phyloP scores from a whole-genome alignment of 2,888 invertebrate genomes.

The Agrilus biguttatus region DNA sequence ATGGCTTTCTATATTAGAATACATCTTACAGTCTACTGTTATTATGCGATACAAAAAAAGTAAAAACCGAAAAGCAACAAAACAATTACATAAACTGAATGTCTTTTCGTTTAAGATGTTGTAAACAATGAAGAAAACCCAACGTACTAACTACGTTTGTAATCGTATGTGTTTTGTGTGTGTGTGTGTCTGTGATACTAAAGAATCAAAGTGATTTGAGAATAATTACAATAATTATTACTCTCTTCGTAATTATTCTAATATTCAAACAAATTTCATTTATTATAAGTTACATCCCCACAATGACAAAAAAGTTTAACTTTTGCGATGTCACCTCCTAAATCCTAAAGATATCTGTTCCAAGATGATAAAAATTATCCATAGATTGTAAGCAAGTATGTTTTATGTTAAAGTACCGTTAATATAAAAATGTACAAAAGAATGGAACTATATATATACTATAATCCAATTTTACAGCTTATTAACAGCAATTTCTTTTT shows the following conservation, averaged over 20 bases:
- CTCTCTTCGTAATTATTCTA: too few species aligned
- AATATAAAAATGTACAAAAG: slow-evolving; percentile 17
- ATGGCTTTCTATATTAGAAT: slow-evolving; percentile 10
- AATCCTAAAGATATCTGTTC: too few species aligned
- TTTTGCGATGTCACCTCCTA: too few species aligned
- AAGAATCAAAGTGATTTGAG: too few species aligned
- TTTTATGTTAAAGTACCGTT: slow-evolving; percentile 19
- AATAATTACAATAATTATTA: too few species aligned
- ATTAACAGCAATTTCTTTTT: slow-evolving; percentile 14
- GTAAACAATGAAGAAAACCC: slow-evolving; percentile 2
- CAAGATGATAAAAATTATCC: slow-evolving; percentile 5
- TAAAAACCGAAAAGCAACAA: neutral
- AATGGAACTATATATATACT: slow-evolving; percentile 13
- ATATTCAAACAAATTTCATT: too few species aligned
- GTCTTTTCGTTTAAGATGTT: neutral
- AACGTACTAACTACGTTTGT: slow-evolving; percentile 6
- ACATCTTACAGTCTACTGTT: slow-evolving; percentile 9
- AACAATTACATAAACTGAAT: slow-evolving; percentile 1
- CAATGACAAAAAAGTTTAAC: too few species aligned
- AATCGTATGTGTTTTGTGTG: slow-evolving; percentile 3
- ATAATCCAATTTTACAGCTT: slow-evolving; percentile 8
- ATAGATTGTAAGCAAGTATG: slow-evolving; percentile 9
- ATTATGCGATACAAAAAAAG: slow-evolving; percentile 6
- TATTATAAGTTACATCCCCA: too few species aligned
- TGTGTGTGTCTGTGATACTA: too few species aligned